phyloP scores from a whole-genome alignment of 2,113 vertebrate genomes.

The Aegypius monachus region DNA sequence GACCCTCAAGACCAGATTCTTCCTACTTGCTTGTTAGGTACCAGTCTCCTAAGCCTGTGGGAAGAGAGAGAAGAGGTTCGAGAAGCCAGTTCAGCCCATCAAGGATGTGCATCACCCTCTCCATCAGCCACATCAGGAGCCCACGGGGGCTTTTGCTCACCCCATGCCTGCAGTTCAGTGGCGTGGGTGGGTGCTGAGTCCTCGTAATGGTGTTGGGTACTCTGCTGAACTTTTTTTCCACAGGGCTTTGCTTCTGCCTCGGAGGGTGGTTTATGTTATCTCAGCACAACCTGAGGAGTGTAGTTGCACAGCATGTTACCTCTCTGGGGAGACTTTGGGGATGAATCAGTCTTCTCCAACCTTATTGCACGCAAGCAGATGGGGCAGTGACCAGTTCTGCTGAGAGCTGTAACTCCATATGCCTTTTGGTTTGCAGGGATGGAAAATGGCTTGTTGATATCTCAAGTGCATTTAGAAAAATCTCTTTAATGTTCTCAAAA shows the following conservation, averaged over 20 bases:
- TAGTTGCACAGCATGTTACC: neutral
- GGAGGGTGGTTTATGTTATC: neutral
- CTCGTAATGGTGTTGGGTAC: fast-evolving
- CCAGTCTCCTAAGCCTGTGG: neutral
- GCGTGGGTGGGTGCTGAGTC: fast-evolving
- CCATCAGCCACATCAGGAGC: neutral
- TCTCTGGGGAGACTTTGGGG: neutral
- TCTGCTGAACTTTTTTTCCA: neutral
- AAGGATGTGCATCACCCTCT: neutral
- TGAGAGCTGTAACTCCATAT: neutral
- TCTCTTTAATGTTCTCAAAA: neutral
- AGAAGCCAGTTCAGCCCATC: neutral
- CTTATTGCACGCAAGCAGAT: neutral
- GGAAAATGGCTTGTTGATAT: neutral
- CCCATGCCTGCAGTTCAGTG: neutral
- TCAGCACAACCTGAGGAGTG: neutral
- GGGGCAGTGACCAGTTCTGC: neutral
- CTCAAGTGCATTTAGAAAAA: neutral
- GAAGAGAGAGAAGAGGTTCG: neutral
- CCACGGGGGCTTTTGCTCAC: neutral
- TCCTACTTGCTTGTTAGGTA: neutral
- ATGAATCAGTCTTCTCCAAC: neutral
- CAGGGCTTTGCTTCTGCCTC: neutral
- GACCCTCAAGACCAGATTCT: neutral
- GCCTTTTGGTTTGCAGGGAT: neutral